A percentile compares a stretch with the other conserved stretches of the same genome.
phyloP scores from a whole-genome alignment of 1,140 invertebrate species.

The Schlechtendalia chinensis region DNA sequence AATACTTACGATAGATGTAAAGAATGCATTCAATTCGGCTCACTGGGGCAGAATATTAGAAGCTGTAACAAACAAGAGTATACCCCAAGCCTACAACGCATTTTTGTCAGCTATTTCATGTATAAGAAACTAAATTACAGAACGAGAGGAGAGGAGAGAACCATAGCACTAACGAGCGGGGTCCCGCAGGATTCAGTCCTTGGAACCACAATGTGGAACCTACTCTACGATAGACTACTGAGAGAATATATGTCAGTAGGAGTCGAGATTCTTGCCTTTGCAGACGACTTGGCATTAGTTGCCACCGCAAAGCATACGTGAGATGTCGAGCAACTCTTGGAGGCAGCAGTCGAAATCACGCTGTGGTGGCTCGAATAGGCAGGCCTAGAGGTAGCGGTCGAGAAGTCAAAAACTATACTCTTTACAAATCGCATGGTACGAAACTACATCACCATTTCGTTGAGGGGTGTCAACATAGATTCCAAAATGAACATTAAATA shows the following conservation, averaged over 20 bases:
- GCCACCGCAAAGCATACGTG: neutral
- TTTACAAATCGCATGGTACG: too few species aligned
- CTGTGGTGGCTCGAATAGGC: neutral
- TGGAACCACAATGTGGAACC: constrained; percentile 55
- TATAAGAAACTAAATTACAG: constrained; percentile 16
- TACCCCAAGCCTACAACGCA: neutral
- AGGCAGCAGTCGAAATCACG: neutral
- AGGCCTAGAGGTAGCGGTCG: constrained; percentile 13
- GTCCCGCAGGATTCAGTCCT: constrained; percentile 55
- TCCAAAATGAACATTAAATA: too few species aligned
- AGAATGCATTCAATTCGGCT: constrained; percentile 11
- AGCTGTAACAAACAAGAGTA: neutral
- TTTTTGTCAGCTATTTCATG: constrained; percentile 13
- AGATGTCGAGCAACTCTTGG: neutral
- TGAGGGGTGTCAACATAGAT: too few species aligned
- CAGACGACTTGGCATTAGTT: constrained; percentile 54
- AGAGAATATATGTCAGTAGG: constrained; percentile 52
- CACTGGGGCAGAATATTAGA: neutral
- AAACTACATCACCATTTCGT: too few species aligned
- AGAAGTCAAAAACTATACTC: too few species aligned
- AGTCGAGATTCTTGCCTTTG: constrained; percentile 52
- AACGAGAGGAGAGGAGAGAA: neutral
- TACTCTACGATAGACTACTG: constrained; percentile 54
- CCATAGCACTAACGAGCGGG: constrained; percentile 37
- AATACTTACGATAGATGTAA: neutral